These are phyloP conservation scores for Monoplex corrugatus DNA, from an alignment of 2,888 invertebrate species.

Conservation along the genomic window DNA sequence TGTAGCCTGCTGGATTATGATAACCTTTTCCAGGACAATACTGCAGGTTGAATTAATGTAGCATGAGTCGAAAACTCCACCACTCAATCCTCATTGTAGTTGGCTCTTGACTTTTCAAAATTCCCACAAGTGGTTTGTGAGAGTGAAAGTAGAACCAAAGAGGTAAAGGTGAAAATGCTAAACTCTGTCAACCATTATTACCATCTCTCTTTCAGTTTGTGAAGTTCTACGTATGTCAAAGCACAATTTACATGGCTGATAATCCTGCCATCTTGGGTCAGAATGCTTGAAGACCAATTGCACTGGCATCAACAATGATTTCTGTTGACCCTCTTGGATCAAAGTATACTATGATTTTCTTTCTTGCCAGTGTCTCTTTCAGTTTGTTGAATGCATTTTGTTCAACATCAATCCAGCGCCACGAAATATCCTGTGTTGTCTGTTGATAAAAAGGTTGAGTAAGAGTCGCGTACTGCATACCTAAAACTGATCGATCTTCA, in stretches of 20 bases:
- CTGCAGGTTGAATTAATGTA: slow-evolving; percentile 56
- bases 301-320: slow-evolving; percentile 4
- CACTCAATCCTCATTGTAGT: slow-evolving; percentile 60
- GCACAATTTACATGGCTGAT: slow-evolving; percentile 45
- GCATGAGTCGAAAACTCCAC: slow-evolving; percentile 59
- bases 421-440: slow-evolving; percentile 51
- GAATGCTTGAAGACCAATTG: slow-evolving; percentile 52
- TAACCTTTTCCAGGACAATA: slow-evolving; percentile 61
- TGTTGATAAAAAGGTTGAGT: neutral
- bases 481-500: neutral
- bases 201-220: slow-evolving; percentile 62
- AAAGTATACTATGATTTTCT: slow-evolving; percentile 58
- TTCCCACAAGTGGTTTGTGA: neutral
- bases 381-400: slow-evolving; percentile 58
- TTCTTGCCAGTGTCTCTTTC: slow-evolving; percentile 55
- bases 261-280: slow-evolving; percentile 57
- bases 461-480: neutral
- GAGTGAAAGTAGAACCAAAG: slow-evolving; percentile 49
- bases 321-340: slow-evolving; percentile 63
- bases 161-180: slow-evolving; percentile 55
- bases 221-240: neutral
- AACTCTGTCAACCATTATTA: slow-evolving; percentile 65
- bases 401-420: slow-evolving; percentile 54
- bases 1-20: slow-evolving; percentile 47
- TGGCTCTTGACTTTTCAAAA: slow-evolving; percentile 60